Base-by-base conservation (phyloP, 2,797 vertebrate species). In the Coregonus ussuriensis region DNA sequence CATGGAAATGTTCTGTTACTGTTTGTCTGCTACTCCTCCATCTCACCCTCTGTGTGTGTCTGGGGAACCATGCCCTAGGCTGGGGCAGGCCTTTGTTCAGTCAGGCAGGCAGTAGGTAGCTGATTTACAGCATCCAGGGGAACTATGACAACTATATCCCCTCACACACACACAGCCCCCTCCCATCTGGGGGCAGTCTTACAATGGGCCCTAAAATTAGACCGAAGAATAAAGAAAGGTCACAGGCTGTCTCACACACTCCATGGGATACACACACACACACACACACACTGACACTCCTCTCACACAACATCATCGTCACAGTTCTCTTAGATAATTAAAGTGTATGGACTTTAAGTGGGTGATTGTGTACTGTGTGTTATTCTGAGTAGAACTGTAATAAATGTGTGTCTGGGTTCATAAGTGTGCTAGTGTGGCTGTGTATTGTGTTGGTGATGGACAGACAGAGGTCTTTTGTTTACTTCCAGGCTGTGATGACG, bases 61-160 rank as follows among this genome's bases (percentile, higher is more conserved):
- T 72, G 9, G 73, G 74, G 68, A 15, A 15, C 69, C 76, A 56
- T 51, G 66, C 70, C 63, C n/a, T 15, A 9, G 70, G 16, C 82
- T n/a, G n/a, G 82, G 74, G 54, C 13, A 7, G 83, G 93, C 91
- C 88, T 91, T 93, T 91, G 90, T 82, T 86, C 91, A 25, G 25
- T 65, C 71, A 68, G 82, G 6, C 76, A 72, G 73, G 67, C 18
- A 18, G 78, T 81, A 82, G 68, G 84, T 91, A 86, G 91, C 89
- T 91, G 84, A 92, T 93, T 93, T 84, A 92, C 89, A 88, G 85
- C 71, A 3, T 73, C 71, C 11, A 6, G 81, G 62, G 79, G 75
- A 82, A 75, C 63, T 66, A 77, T 67, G 16, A 75, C 69, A 77
- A 14, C 18, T 51, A 18, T n/a, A 41, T 14, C 29, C 31, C 66